A percentile compares a stretch with the other conserved stretches of the same genome.
These are phyloP conservation scores for Chrysoperla carnea DNA, from an alignment of 1,140 invertebrate genomes.

Conservation along the genomic window DNA sequence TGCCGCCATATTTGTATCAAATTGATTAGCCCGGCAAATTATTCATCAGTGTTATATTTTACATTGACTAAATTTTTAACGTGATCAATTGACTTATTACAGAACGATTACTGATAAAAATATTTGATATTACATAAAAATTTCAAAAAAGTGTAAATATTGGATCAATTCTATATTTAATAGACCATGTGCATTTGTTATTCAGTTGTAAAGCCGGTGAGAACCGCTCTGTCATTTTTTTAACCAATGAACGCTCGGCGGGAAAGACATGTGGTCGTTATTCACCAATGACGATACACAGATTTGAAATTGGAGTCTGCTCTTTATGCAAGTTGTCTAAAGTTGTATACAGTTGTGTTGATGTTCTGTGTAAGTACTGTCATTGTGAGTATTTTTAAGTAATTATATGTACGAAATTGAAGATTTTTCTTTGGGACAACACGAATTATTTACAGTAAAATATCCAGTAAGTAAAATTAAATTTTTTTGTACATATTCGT, in stretches of 20 bases:
- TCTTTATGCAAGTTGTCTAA: conserved; percentile 14
- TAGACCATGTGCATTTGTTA: background rate
- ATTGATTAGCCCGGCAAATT: too few species aligned
- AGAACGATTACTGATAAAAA: too few species aligned
- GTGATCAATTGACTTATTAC: too few species aligned
- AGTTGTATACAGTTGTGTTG: conserved; percentile 23
- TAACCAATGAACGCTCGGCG: conserved; percentile 15
- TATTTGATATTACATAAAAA: too few species aligned
- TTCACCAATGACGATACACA: conserved; percentile 12
- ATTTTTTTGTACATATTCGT: conserved; percentile 9
- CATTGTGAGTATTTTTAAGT: conserved; percentile 13
- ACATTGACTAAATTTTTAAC: too few species aligned
- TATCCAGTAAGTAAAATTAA: conserved; percentile 15
- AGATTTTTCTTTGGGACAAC: conserved; percentile 16
- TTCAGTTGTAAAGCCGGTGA: background rate
- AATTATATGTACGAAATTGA: conserved; percentile 16
- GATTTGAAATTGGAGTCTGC: conserved; percentile 23
- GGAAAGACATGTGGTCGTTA: conserved; percentile 16
- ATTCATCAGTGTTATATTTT: too few species aligned
- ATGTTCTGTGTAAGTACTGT: conserved; percentile 17
- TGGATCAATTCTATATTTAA: too few species aligned
- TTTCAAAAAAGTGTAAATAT: too few species aligned
- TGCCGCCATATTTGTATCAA: too few species aligned
- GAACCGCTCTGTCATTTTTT: background rate
- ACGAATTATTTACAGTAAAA: conserved; percentile 9